These are phyloP conservation scores for Nyleta sp. DNA, from an alignment of 2,888 invertebrate species.

Conservation along the genomic window DNA sequence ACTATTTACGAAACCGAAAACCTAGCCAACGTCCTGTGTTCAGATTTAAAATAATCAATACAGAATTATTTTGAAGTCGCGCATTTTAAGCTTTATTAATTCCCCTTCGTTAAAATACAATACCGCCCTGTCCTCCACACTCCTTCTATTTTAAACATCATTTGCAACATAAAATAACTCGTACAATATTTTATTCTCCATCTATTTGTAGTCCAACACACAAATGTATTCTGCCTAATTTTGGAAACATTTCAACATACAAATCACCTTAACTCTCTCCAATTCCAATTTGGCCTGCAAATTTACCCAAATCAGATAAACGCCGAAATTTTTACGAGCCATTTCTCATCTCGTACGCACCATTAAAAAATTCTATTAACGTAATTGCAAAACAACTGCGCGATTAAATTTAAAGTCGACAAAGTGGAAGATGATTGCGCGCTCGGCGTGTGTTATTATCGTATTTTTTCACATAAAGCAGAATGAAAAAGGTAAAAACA, in stretches of 20 bases:
- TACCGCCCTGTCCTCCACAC: too few species aligned
- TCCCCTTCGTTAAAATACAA: too few species aligned
- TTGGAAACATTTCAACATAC: neutral
- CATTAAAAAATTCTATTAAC: constrained; percentile 31
- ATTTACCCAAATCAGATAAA: neutral
- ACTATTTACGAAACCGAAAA: too few species aligned
- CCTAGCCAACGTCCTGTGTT: too few species aligned
- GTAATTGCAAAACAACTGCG: constrained; percentile 31
- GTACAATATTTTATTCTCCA: constrained; percentile 1
- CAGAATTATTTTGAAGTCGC: too few species aligned
- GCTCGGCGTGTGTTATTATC: constrained; percentile 34
- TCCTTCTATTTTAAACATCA: too few species aligned
- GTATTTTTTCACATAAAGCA: constrained; percentile 38
- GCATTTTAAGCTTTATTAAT: too few species aligned
- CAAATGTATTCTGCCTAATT: neutral
- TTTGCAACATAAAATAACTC: too few species aligned
- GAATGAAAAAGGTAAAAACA: constrained; percentile 3
- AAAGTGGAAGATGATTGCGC: constrained; percentile 57
- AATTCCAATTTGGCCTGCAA: neutral
- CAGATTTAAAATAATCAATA: too few species aligned
- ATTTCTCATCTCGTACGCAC: neutral
- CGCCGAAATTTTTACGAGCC: neutral
- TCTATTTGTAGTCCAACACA: neutral
- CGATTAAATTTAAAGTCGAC: constrained; percentile 35
- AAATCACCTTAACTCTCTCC: neutral